A percentile compares a stretch with the other conserved stretches of the same genome.
Conservation (phyloP, 2,888 invertebrate species). For the Dolichomitus sp. region DNA sequence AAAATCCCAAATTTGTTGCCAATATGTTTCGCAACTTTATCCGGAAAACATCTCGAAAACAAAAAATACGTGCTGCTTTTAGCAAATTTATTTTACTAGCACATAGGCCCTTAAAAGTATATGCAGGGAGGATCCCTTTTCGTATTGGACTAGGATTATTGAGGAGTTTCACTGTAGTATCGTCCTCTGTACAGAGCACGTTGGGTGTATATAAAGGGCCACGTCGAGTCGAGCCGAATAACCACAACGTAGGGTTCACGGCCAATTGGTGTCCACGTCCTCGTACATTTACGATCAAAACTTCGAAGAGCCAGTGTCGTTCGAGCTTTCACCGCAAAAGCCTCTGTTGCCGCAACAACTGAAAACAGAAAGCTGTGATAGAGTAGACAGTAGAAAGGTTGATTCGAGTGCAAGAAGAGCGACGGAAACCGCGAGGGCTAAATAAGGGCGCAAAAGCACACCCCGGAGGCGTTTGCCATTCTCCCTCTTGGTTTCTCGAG, state of each 20-base stretch:
- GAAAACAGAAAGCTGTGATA: background rate
- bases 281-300: constrained; percentile 56
- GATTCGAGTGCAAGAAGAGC: background rate
- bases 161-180: background rate
- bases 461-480: constrained; percentile 2
- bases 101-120: too few species aligned
- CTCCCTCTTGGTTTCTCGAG: background rate
- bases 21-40: too few species aligned
- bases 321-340: constrained; percentile 35
- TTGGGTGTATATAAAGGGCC: background rate
- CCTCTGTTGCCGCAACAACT: constrained; percentile 16
- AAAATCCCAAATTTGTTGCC: too few species aligned
- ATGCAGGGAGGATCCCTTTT: too few species aligned
- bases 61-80: too few species aligned
- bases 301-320: constrained; percentile 31
- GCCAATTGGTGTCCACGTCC: constrained; percentile 50
- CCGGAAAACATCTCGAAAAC: too few species aligned
- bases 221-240: constrained; percentile 3
- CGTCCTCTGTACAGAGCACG: background rate
- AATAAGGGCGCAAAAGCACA: constrained; percentile 23
- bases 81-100: too few species aligned
- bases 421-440: constrained; percentile 21
- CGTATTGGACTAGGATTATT: too few species aligned
- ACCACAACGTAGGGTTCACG: constrained; percentile 49
- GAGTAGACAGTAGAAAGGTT: background rate